Evolutionary conservation across 2,888 invertebrate species (phyloP), one percentile per base, ranked within the genome.

Genomic region (Reticulitermes lucifugus): DNA sequence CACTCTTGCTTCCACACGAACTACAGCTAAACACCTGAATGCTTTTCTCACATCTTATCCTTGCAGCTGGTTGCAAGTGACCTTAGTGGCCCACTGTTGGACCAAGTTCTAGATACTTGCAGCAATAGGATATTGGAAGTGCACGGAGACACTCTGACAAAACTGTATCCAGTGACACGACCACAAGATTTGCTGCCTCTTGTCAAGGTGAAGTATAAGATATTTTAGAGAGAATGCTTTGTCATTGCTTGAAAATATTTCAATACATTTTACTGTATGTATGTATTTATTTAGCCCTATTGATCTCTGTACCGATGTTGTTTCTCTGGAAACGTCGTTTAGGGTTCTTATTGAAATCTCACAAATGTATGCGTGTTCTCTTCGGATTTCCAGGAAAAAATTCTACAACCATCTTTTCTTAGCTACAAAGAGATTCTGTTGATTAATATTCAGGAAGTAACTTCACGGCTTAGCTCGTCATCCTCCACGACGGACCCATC

Each of bases 381-480:
- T 55, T 55, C 5, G 4, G 14, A 46, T 25, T 35, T 83, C 0
- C 51, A 83, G 83, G 75, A 83, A 43, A 83, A 83, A 55, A 73
- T 75, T 14, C 55, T 83, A 18, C 71, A 75, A n/a, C 83, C 83
- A 29, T 41, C 75, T 41, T 83, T 83, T 70, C 51, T 83, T 22
- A 75, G 35, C 29, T 75, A 83, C 25, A 71, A 55, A 43, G 83
- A 83, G 22, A 51, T 83, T 6, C 73, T 83, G 22, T n/a, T 55
- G 51, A 35, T 83, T 10, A 83, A 83, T 43, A 59, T 83, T 6
- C 83, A 83, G 73, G 83, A 83, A 51, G 83, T 83, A n/a, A 55
- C 75, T 6, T 71, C 75, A 51, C 43, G 83, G 55, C 59, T 83
- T 22, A 83, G 59, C 25, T 12, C 73, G 12, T 65, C 55, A 9